Evolutionary conservation across 2,113 vertebrate species (phyloP).

Genomic region (Cheirogaleus medius): DNA sequence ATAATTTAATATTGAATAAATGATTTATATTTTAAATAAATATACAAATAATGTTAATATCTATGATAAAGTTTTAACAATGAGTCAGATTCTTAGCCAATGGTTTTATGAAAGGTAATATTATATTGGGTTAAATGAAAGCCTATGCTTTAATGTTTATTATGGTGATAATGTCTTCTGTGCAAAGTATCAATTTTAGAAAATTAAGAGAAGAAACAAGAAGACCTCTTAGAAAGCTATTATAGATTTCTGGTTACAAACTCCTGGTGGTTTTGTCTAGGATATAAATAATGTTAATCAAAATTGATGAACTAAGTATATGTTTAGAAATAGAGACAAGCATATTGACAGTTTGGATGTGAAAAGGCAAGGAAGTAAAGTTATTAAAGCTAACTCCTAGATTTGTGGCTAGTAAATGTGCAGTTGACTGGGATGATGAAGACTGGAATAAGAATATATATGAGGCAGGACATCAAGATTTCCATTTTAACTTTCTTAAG

Average conservation of each 20-base stretch:
- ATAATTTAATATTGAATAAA: not conserved
- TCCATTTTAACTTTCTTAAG: not conserved
- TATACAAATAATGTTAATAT: not conserved
- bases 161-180: not conserved
- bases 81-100: not conserved
- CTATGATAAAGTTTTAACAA: not conserved
- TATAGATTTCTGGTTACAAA: not conserved
- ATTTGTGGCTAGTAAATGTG: not conserved
- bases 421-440: not conserved
- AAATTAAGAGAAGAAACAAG: not conserved
- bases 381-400: not conserved
- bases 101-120: not conserved
- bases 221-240: not conserved
- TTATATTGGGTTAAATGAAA: not conserved
- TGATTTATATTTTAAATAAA: not conserved
- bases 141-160: not conserved
- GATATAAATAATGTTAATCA: not conserved
- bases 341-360: not conserved
- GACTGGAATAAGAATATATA: not conserved
- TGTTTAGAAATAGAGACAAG: not conserved
- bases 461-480: not conserved
- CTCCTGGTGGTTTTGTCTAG: not conserved
- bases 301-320: not conserved
- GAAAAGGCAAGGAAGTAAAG: not conserved
- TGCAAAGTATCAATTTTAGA: not conserved